Conservation (phyloP, 2,797 vertebrate species). For the Molossus molossus region DNA sequence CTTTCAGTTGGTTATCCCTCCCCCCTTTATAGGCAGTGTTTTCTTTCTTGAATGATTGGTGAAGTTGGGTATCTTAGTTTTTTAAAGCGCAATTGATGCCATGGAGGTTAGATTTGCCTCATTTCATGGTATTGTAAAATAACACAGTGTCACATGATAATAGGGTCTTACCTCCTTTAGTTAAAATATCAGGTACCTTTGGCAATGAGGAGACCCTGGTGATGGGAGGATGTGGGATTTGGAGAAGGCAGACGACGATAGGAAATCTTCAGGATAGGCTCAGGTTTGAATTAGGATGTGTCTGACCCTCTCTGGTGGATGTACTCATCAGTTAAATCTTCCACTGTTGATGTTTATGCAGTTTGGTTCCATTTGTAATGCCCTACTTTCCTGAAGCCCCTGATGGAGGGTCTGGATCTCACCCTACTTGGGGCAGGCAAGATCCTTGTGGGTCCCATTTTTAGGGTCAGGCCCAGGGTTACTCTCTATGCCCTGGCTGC, state of each 20-base stretch:
- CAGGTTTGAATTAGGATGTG: neutral
- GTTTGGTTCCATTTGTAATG: neutral
- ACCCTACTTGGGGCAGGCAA: neutral
- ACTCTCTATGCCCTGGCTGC: neutral
- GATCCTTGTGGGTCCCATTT: neutral
- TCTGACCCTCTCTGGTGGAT: neutral
- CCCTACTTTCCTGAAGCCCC: neutral
- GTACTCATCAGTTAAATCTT: neutral
- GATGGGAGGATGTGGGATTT: neutral
- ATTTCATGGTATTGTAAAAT: neutral
- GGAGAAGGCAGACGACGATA: neutral
- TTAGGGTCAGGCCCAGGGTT: neutral
- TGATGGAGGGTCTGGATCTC: neutral
- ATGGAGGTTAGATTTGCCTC: neutral
- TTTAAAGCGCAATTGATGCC: neutral
- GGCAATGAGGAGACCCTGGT: neutral
- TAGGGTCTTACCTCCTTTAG: neutral
- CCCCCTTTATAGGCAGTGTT: neutral
- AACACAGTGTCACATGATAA: neutral
- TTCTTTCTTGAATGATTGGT: neutral
- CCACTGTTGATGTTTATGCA: neutral
- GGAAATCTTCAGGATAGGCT: neutral
- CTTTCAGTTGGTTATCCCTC: neutral
- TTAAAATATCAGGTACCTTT: neutral
- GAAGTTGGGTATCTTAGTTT: neutral